Base-by-base conservation (phyloP, 1,140 invertebrate genomes). In the Drosophila ficusphila region DNA sequence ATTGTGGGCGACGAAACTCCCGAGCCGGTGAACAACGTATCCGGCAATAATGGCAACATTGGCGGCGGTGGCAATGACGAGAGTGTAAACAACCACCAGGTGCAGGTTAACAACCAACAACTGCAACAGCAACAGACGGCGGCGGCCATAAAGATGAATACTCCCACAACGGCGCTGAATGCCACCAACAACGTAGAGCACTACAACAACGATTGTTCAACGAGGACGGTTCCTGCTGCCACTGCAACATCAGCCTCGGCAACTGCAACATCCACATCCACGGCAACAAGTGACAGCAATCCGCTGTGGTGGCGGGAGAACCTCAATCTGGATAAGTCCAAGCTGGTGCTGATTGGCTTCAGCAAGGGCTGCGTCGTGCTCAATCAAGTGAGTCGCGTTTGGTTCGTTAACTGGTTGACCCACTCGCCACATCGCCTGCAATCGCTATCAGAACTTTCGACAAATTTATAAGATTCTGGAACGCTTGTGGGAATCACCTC, bases 311-410 rank as follows among this genome's bases (percentile, higher is more conserved):
- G 92, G 92, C 74, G 89, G 18, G 90, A 93, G 48, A 91, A 92
- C 73, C 71, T 92, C n/a, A 88, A 92, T 82, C 79, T 94, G 31
- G 91, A 93, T 56, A 90, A 92, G 68, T 89, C 89, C 16, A 92
- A 93, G 49, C 90, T 96, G 56, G 93, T 92, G 42, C 89, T 97
- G 53, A 93, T 97, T 68, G 97, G 96, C 1, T 98, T 98, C 91
- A 98, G 97, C 91, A 98, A 98, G 93, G 97, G 97, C 34, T 97
- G 96, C 92, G 96, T 97, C 38, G 97, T 98, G 51, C 93, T 98
- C 53, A 98, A 98, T 93, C 97, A 98, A 90, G 91, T 91, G 86
- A 91, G 90, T 91, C 69, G 33, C 47, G 47, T 78, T 88, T 74
- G 74, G 76, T 90, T 88, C 90, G 86, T 67, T 89, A 83, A 90